Percentiles rank a stretch among this genome's conserved stretches.
These are phyloP conservation scores for Entosphenus tridentatus DNA, from an alignment of 2,113 vertebrate species.

Conservation along the genomic window DNA sequence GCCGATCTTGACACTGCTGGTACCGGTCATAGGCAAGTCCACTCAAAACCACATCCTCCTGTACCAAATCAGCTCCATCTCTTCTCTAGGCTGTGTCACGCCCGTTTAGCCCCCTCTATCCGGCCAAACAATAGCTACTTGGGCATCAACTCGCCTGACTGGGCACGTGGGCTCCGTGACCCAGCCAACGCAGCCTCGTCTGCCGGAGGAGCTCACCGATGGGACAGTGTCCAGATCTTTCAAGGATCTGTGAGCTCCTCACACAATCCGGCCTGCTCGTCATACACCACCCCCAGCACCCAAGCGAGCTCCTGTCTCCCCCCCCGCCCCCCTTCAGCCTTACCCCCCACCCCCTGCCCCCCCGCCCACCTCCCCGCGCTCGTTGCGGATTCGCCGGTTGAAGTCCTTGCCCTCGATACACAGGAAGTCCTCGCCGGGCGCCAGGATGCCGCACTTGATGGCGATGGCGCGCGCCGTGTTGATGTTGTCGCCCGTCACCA, in stretches of 20 bases:
- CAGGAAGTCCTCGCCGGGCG: constrained; percentile 55
- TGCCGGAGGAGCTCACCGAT: neutral
- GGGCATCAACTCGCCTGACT: neutral
- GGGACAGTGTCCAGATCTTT: neutral
- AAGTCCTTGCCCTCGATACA: constrained; percentile 67
- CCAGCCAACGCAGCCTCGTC: neutral
- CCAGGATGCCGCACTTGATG: constrained; percentile 59
- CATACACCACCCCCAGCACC: neutral
- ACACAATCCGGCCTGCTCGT: neutral
- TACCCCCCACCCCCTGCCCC: neutral
- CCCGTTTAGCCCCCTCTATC: no score
- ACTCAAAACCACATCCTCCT: no score
- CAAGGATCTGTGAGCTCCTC: neutral
- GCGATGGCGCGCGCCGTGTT: constrained; percentile 62
- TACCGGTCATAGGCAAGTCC: no score
- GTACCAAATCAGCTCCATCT: no score
- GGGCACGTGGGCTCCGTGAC: neutral
- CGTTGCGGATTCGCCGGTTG: constrained; percentile 57
- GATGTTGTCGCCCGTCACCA: constrained; percentile 73
- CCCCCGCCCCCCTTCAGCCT: neutral
- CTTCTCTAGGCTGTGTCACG: no score
- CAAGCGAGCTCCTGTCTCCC: neutral
- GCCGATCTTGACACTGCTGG: no score
- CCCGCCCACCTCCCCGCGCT: constrained; percentile 48
- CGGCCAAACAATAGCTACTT: no score